Conservation (phyloP, 1,140 invertebrate genomes). For the Lasioglossum baleicum region DNA sequence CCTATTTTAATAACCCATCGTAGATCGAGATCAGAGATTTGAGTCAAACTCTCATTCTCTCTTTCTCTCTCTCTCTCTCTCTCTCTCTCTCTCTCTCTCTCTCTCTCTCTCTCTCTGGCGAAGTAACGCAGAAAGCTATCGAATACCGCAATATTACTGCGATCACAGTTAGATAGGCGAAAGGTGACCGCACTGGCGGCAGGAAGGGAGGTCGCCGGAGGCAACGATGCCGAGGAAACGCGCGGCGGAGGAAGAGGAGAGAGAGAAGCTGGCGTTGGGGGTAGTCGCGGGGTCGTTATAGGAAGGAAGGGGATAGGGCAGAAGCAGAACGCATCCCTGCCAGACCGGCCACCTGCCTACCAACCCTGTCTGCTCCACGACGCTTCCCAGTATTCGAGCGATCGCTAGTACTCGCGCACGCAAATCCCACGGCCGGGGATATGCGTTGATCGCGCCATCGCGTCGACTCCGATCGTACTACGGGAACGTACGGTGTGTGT, state of each 20-base stretch:
- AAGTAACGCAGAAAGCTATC: background rate
- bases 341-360: constrained; percentile 67
- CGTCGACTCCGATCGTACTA: constrained; percentile 36
- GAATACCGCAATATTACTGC: background rate
- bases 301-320: constrained; percentile 61
- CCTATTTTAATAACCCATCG: too few relatives aligned
- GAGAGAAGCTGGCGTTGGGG: constrained; percentile 38
- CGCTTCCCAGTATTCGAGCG: constrained; percentile 71
- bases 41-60: too few relatives aligned
- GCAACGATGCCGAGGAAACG: constrained; percentile 8
- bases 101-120: too few relatives aligned
- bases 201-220: constrained; percentile 37
- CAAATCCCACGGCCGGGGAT: constrained; percentile 51
- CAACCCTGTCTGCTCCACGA: constrained; percentile 65
- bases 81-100: too few relatives aligned
- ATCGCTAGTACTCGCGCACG: constrained; percentile 63
- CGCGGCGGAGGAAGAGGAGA: constrained; percentile 11
- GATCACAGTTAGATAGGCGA: background rate
- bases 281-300: constrained; percentile 49
- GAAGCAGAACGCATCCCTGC: constrained; percentile 69
- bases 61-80: too few relatives aligned
- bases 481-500: constrained; percentile 1
- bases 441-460: constrained; percentile 47
- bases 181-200: constrained; percentile 11
- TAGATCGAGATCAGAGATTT: too few relatives aligned